These are phyloP conservation scores for Solea solea DNA, from an alignment of 2,113 vertebrate genomes.

Conservation along the genomic window DNA sequence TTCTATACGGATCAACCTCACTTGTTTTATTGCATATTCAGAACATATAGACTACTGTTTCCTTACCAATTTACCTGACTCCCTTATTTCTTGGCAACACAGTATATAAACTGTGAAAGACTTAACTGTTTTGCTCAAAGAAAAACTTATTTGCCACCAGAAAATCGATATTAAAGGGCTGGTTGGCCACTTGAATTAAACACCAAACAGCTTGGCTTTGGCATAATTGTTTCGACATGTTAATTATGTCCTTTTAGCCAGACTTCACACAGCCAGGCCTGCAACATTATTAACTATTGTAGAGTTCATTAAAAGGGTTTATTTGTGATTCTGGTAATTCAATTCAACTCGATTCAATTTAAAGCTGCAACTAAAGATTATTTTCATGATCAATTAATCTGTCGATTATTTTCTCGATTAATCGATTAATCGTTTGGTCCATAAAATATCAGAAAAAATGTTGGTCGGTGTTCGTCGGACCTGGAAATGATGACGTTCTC, in stretches of 20 bases:
- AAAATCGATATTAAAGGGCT: constrained; percentile 35
- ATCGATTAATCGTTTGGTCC: too few species aligned
- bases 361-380: too few species aligned
- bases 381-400: too few species aligned
- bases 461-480: too few species aligned
- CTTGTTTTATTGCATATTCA: not conserved
- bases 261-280: constrained; percentile 59
- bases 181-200: constrained; percentile 38
- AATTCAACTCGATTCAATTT: too few species aligned
- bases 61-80: not conserved
- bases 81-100: not conserved
- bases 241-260: constrained; percentile 65
- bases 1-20: not conserved
- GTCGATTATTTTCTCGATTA: too few species aligned
- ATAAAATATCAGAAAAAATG: too few species aligned
- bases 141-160: constrained; percentile 1
- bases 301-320: constrained; percentile 71
- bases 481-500: too few species aligned
- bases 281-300: constrained; percentile 61
- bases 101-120: not conserved
- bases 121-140: not conserved
- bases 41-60: not conserved
- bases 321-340: constrained; percentile 47
- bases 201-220: constrained; percentile 50
- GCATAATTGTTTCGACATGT: constrained; percentile 68